phyloP scores from a whole-genome alignment of 2,797 vertebrate genomes.

The Sebastes trivittatus region DNA sequence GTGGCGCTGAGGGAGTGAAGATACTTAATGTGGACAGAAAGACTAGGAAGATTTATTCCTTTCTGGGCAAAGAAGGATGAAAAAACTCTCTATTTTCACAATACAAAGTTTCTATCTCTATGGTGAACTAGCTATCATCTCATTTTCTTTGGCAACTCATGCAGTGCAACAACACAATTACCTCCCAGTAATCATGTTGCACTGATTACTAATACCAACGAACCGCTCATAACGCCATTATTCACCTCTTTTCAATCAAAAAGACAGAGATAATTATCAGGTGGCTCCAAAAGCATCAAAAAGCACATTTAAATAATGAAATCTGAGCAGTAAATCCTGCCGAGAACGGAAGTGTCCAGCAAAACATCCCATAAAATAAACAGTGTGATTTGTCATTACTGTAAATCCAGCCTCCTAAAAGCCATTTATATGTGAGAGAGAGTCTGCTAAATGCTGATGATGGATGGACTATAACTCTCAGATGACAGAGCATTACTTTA shows the following conservation, averaged over 20 bases:
- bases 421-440: constrained; percentile 34
- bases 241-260: neutral
- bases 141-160: constrained; percentile 28
- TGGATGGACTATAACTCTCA: constrained; percentile 52
- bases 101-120: neutral
- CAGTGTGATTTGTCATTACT: constrained; percentile 48
- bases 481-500: constrained; percentile 60
- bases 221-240: neutral
- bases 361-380: constrained; percentile 38
- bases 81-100: neutral
- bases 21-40: constrained; percentile 6
- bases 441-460: constrained; percentile 42
- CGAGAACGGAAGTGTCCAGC: constrained; percentile 3
- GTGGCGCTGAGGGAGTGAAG: neutral
- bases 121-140: constrained; percentile 4
- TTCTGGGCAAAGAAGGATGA: neutral
- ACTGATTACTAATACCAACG: constrained; percentile 33
- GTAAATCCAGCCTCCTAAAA: constrained; percentile 38
- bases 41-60: neutral
- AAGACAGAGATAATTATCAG: neutral
- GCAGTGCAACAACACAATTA: constrained; percentile 42
- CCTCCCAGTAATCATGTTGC: constrained; percentile 32
- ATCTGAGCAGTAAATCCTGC: constrained; percentile 12
- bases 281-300: neutral
- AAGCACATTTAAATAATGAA: neutral